Evolutionary conservation across 2,113 vertebrate species (phyloP).

Genomic region (Tylochromis polylepis): DNA sequence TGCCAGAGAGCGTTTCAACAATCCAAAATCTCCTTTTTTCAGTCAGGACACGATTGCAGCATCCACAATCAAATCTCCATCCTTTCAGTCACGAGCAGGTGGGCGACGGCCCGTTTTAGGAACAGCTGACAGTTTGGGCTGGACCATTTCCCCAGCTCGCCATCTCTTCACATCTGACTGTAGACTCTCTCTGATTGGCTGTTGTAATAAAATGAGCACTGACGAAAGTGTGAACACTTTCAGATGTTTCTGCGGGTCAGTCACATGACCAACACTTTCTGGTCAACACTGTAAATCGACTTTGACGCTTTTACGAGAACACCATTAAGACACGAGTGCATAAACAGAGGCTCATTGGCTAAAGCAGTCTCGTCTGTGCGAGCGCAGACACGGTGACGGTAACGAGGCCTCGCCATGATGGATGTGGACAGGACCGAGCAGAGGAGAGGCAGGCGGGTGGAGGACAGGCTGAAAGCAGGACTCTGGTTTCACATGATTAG

Average conservation of each 20-base stretch:
- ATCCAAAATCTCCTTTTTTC: not conserved
- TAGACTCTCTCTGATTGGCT: not conserved
- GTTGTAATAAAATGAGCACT: not conserved
- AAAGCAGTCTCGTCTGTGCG: rapidly evolving
- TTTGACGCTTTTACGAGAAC: not conserved
- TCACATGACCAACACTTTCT: not conserved
- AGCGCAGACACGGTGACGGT: not conserved
- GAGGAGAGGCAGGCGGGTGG: not conserved
- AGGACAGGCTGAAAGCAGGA: not conserved
- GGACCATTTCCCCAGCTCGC: not conserved
- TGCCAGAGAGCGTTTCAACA: rapidly evolving
- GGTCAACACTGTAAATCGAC: not conserved
- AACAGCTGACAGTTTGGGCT: not conserved
- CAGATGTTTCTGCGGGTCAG: not conserved
- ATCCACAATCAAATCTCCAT: not conserved
- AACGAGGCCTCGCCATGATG: not conserved
- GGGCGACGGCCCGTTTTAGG: not conserved
- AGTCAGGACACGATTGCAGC: not conserved
- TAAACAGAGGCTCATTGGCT: not conserved
- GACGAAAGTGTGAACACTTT: not conserved
- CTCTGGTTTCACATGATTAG: slow-evolving; percentile 29
- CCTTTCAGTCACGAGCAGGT: not conserved
- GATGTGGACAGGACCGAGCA: not conserved
- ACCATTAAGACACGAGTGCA: not conserved
- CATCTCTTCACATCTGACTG: not conserved